Conservation (phyloP, 2,797 vertebrate genomes). For the Arvicola amphibius region DNA sequence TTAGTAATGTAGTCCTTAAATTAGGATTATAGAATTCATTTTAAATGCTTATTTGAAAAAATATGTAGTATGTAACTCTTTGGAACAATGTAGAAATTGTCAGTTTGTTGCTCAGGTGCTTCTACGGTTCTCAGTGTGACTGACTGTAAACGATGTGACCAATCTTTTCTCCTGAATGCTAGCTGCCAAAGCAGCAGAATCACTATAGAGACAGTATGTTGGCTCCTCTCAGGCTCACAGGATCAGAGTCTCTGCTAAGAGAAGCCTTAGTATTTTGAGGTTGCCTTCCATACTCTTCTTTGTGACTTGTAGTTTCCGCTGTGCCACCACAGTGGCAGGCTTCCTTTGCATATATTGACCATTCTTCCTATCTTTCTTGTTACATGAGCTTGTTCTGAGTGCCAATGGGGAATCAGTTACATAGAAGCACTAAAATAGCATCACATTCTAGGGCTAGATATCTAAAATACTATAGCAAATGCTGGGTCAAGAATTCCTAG, state of each 20-base stretch:
- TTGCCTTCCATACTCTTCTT: neutral
- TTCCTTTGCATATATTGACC: neutral
- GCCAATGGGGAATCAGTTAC: neutral
- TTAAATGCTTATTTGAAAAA: constrained; percentile 10
- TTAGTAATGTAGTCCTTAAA: neutral
- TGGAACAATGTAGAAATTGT: neutral
- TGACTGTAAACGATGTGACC: neutral
- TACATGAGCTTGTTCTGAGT: neutral
- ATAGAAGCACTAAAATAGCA: neutral
- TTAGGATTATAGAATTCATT: neutral
- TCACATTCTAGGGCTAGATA: neutral
- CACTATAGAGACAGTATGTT: neutral
- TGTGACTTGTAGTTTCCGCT: neutral
- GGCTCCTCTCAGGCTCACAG: neutral
- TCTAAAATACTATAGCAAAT: neutral
- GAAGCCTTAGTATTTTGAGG: neutral
- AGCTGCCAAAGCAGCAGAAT: neutral
- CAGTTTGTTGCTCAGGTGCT: neutral
- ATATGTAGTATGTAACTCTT: neutral
- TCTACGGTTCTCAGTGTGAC: neutral
- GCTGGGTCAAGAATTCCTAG: neutral
- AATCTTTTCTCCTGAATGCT: neutral
- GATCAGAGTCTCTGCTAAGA: neutral
- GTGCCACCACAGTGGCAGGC: neutral
- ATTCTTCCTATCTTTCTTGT: constrained; percentile 4